Evolutionary conservation across 2,888 invertebrate genomes (phyloP).

Genomic region (Drosophila tripunctata): DNA sequence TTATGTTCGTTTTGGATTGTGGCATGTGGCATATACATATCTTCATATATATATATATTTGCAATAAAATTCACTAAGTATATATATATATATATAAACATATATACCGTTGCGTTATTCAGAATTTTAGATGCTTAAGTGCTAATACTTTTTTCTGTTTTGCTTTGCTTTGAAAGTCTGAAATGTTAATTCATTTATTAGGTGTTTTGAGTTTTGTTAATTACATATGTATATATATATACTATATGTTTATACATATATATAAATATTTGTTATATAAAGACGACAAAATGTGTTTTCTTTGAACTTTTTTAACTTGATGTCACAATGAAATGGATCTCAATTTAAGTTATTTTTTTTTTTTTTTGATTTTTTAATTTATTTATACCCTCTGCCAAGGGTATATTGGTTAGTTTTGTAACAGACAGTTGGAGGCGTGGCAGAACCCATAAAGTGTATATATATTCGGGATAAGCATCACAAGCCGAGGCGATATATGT

Average conservation of each 20-base stretch:
- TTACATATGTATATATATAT: slow-evolving; percentile 39
- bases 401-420: slow-evolving; percentile 24
- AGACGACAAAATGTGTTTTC: slow-evolving; percentile 74
- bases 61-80: slow-evolving; percentile 49
- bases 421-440: no score
- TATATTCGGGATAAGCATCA: no score
- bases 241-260: slow-evolving; percentile 32
- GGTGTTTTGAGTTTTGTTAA: slow-evolving; percentile 25
- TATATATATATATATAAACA: slow-evolving; percentile 16
- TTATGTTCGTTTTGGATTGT: slow-evolving; percentile 63
- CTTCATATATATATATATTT: slow-evolving; percentile 32
- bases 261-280: slow-evolving; percentile 46
- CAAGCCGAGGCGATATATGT: no score
- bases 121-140: slow-evolving; percentile 38
- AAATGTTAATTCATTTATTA: slow-evolving; percentile 59
- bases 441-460: no score
- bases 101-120: slow-evolving; percentile 19
- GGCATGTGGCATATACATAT: slow-evolving; percentile 36
- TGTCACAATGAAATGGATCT: slow-evolving; percentile 51
- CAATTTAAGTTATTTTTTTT: slow-evolving; percentile 33
- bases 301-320: slow-evolving; percentile 63
- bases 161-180: slow-evolving; percentile 63
- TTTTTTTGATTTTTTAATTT: slow-evolving; percentile 19
- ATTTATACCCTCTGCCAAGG: no score
- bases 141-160: slow-evolving; percentile 40